These are phyloP conservation scores for Tapera naevia DNA, from an alignment of 2,797 vertebrate species.

Conservation along the genomic window DNA sequence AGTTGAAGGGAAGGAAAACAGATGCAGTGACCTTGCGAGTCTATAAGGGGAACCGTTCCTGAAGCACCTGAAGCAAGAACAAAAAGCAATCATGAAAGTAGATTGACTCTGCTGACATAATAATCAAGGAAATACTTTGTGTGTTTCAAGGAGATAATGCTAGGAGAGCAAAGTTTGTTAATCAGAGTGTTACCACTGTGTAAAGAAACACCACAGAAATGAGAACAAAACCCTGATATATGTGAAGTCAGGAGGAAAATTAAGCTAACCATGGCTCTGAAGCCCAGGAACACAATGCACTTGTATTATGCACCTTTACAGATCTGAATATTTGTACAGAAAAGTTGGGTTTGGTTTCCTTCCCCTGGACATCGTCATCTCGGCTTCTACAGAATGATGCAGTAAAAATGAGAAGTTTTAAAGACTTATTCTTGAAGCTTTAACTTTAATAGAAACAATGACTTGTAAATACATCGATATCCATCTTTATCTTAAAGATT, in stretches of 20 bases:
- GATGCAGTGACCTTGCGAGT: background rate
- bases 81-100: background rate
- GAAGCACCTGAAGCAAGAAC: background rate
- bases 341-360: background rate
- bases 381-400: background rate
- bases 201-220: background rate
- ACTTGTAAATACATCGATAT: background rate
- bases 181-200: background rate
- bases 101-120: background rate
- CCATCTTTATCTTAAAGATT: background rate
- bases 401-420: background rate
- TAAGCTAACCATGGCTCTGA: background rate
- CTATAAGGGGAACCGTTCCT: background rate
- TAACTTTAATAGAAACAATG: background rate
- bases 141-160: background rate
- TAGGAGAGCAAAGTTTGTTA: background rate
- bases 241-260: background rate
- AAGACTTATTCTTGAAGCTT: background rate
- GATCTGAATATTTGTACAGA: background rate
- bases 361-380: background rate
- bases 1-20: background rate
- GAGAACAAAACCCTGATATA: background rate
- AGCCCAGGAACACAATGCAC: background rate
- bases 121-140: background rate
- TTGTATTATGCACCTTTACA: background rate